Evolutionary conservation across 2,888 invertebrate genomes (phyloP).

Genomic region (Himalopsyche kuldschensis): DNA sequence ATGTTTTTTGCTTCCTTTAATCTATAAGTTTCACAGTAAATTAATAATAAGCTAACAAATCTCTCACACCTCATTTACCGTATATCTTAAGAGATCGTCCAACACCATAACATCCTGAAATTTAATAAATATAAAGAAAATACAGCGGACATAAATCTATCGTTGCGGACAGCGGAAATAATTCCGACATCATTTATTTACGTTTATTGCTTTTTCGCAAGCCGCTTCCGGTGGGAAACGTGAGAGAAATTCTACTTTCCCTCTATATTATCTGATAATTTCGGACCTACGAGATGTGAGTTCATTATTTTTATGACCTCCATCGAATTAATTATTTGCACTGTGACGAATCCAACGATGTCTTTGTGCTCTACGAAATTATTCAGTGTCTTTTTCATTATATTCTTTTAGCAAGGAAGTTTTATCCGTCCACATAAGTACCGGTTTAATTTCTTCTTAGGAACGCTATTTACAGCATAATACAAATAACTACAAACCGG

Average conservation of each 20-base stretch:
- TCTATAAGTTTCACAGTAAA: background rate
- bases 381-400: background rate
- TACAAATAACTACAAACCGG: too few species aligned
- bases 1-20: too few species aligned
- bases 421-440: background rate
- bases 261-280: conserved; percentile 3
- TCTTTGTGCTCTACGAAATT: conserved; percentile 7
- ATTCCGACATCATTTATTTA: conserved; percentile 40
- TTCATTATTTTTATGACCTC: conserved; percentile 36
- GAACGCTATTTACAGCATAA: background rate
- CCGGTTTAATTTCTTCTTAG: background rate
- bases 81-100: background rate
- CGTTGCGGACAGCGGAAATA: conserved; percentile 36
- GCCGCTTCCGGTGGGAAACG: background rate
- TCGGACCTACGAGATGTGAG: conserved; percentile 4
- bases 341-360: conserved; percentile 27
- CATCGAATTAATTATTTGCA: conserved; percentile 37
- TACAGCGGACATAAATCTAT: conserved; percentile 26
- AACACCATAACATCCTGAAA: background rate
- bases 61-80: background rate
- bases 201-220: conserved; percentile 37
- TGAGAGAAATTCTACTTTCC: background rate
- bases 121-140: conserved; percentile 1
- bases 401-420: background rate
- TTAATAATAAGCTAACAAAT: background rate